Evolutionary conservation across 2,113 vertebrate species (phyloP), one percentile per base, ranked within the genome.

Genomic region (Hystrix brachyura): DNA sequence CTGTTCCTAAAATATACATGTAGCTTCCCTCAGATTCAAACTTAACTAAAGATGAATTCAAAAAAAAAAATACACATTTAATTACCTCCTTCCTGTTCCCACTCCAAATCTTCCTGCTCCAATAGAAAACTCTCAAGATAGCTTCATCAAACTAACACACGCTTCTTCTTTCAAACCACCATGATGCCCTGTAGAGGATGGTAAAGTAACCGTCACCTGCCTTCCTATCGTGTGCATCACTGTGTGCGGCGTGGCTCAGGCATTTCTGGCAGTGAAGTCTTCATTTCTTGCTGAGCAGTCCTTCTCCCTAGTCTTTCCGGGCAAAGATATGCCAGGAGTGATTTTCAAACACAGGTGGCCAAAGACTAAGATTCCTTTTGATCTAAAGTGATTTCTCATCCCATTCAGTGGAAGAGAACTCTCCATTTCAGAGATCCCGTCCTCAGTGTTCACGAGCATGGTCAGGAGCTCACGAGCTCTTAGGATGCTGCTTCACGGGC

Each of bases 11-110:
- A 89, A 95, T 83, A 95, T 46, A 74, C 32, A 69, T 17, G 43
- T 43, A 86, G 32, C 55, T 59, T 60, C 72, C 94, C 51, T 96
- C 59, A 43, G 72, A 95, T 60, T 95, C 80, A 87, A 80, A 87
- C 21, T 82, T 93, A 53, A 43, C 64, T 84, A 64, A 53, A 19
- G 46, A 67, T 92, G 10, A 23, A 83, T 67, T 96, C 57, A 55
- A 62, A 91, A 29, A 65, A 79, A 92, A 78, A 84, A 84, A 86
- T 38, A 55, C 19, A 91, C 18, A 65, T 80, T 86, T 55, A 84
- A 90, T 86, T 87, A 88, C 48, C n/a, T 91, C 62, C 87, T 94
- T 80, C 67, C 62, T 84, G 79, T 27, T 85, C 65, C 90, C 17
- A 74, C 59, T 82, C 55, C 38, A 93, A 60, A 83, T 86, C 72